A percentile compares a stretch with the other conserved stretches of the same genome.
Evolutionary conservation across 2,113 vertebrate species (phyloP).

Genomic region (Myanophis thanlyinensis): DNA sequence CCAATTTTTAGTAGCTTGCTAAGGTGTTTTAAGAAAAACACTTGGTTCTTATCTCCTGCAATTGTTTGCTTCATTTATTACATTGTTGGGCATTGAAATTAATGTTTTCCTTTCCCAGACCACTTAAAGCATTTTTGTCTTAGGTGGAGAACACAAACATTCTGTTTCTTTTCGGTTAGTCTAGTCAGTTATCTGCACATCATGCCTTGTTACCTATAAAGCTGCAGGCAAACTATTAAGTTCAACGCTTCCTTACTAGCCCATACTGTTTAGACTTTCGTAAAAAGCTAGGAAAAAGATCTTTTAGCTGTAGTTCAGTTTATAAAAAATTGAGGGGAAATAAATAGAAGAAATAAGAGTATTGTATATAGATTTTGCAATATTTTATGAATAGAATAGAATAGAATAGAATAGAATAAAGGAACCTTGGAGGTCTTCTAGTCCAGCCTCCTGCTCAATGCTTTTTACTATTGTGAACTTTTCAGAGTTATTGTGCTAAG

Average conservation of each 20-base stretch:
- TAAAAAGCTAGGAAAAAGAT: background rate
- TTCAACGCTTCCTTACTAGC: background rate
- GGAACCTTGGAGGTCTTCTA: too few relatives aligned
- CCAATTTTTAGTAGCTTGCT: background rate
- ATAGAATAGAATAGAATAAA: too few relatives aligned
- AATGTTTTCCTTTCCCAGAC: background rate
- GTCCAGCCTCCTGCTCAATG: too few relatives aligned
- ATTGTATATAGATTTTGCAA: background rate
- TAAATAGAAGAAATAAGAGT: background rate
- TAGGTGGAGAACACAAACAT: background rate
- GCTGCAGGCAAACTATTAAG: background rate
- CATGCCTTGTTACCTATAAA: background rate
- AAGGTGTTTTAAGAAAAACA: background rate
- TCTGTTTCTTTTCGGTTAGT: background rate
- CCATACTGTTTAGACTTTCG: background rate
- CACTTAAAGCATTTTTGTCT: background rate
- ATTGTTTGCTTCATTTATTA: background rate
- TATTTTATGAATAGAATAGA: background rate
- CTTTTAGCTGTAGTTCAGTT: background rate
- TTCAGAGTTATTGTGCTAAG: background rate
- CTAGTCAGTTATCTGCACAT: background rate
- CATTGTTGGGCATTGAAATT: background rate
- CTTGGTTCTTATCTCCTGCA: background rate
- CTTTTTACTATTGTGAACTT: background rate
- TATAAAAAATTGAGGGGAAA: background rate